Evolutionary conservation across 2,113 vertebrate genomes (phyloP), one percentile per base, ranked within the genome.

Genomic region (Austrofundulus limnaeus): DNA sequence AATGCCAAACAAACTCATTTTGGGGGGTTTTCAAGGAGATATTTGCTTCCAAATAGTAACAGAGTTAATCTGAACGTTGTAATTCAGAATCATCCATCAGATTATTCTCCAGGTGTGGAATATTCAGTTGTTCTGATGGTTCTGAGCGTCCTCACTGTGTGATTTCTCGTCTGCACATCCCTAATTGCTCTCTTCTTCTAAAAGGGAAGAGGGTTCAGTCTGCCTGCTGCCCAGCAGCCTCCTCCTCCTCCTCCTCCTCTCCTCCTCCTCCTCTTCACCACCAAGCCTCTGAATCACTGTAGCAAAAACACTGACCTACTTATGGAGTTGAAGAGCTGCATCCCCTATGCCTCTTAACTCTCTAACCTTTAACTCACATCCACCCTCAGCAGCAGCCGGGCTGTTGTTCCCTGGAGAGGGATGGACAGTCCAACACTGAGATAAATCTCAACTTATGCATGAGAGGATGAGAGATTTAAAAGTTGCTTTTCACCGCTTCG

Each of bases 301-400:
- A 86, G 91, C 88, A 90, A 88, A 88, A 88, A 89, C 71, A 78
- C 87, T 92, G 91, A 91, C 91, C 90, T 91, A 93, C 87, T 88
- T 91, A 87, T 75, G 34, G 81, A 85, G 71, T 85, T 87, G 76
- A 72, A 78, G 83, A 76, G 86, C 82, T 76, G 79, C 84, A 71
- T 87, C 82, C 85, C 77, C 62, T 71, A 79, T 73, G 61, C 72
- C 82, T 86, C 78, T 57, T 72, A 76, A 75, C 68, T 63, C 79
- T 75, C 56, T 53, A 66, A 51, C 51, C 23, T 8, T 25, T 13
- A 24, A 23, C 21, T 48, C 21, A n/a, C n/a, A n/a, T n/a, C n/a
- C n/a, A n/a, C n/a, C n/a, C n/a, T n/a, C n/a, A n/a, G n/a, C n/a
- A n/a, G n/a, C n/a, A n/a, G n/a, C 23, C 21, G 15, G 23, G 14